phyloP scores from a whole-genome alignment of 2,888 invertebrate species.

The Tetranychus truncatus region DNA sequence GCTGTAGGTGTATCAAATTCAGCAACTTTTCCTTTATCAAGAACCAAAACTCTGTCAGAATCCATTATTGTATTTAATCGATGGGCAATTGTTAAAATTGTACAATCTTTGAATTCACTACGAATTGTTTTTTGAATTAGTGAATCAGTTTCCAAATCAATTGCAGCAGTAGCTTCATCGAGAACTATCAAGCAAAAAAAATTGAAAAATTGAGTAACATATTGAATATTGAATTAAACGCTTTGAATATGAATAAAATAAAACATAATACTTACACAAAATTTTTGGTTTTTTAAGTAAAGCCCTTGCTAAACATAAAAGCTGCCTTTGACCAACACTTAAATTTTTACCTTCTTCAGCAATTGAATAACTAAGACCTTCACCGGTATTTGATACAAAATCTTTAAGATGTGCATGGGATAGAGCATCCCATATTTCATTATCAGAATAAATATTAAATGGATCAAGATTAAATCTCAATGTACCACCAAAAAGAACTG shows the following conservation, averaged over 20 bases:
- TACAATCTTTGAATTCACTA: constrained; percentile 63
- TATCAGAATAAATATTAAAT: constrained; percentile 42
- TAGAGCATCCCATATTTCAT: constrained; percentile 39
- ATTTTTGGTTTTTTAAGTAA: constrained; percentile 35
- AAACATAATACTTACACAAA: constrained; percentile 9
- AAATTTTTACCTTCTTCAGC: constrained; percentile 37
- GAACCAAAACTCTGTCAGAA: constrained; percentile 50
- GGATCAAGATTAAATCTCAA: constrained; percentile 83
- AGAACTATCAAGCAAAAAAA: constrained; percentile 31
- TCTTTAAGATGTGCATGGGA: constrained; percentile 39
- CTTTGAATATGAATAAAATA: background rate
- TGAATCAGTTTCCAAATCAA: constrained; percentile 34
- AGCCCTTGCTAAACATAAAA: constrained; percentile 37
- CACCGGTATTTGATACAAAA: constrained; percentile 32
- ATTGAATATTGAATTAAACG: background rate
- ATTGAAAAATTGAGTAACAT: background rate
- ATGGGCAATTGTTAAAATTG: constrained; percentile 36
- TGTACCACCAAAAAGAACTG: constrained; percentile 78
- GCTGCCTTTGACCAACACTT: constrained; percentile 35
- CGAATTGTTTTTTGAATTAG: constrained; percentile 56
- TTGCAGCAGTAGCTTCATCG: constrained; percentile 37
- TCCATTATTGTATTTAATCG: constrained; percentile 21
- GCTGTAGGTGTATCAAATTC: constrained; percentile 57
- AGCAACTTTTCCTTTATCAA: constrained; percentile 53
- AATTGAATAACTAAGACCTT: constrained; percentile 32